These are phyloP conservation scores for Drosophila gunungcola DNA, from an alignment of 1,140 invertebrate species.

Conservation along the genomic window DNA sequence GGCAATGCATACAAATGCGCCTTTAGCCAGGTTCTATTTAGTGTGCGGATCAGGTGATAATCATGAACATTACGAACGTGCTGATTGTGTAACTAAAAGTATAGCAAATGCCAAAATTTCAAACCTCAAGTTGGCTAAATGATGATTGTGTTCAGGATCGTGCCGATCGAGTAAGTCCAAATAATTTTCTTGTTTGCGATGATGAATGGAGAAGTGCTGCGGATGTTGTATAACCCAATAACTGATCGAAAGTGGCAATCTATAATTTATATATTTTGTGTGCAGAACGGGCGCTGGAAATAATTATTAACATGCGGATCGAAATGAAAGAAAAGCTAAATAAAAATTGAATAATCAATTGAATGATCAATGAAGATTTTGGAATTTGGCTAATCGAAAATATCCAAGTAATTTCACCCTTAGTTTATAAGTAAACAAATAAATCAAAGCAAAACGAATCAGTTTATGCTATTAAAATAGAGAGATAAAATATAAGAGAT, in stretches of 20 bases:
- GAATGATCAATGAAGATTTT: not conserved
- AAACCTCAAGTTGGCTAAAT: conserved; percentile 3
- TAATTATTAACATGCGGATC: conserved; percentile 3
- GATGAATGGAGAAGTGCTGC: conserved; percentile 10
- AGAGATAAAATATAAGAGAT: not conserved
- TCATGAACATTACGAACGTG: conserved; percentile 23
- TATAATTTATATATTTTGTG: conserved; percentile 3
- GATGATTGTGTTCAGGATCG: conserved; percentile 11
- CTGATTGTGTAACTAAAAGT: conserved; percentile 13
- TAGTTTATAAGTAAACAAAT: not conserved
- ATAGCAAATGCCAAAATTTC: not conserved
- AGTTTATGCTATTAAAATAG: not conserved
- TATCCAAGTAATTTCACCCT: not conserved
- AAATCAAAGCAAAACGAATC: not conserved
- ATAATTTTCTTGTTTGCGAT: conserved; percentile 6
- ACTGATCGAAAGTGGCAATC: conserved; percentile 5
- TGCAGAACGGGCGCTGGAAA: not conserved
- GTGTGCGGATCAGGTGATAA: conserved; percentile 20
- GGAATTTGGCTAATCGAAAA: not conserved
- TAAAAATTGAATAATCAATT: not conserved
- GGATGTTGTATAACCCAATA: conserved; percentile 30
- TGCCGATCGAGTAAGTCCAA: conserved; percentile 15
- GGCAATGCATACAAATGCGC: conserved; percentile 61
- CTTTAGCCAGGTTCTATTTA: conserved; percentile 27
- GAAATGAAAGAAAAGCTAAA: not conserved